These are phyloP conservation scores for Eulacestoma nigropectus DNA, from an alignment of 2,113 vertebrate genomes.

Conservation along the genomic window DNA sequence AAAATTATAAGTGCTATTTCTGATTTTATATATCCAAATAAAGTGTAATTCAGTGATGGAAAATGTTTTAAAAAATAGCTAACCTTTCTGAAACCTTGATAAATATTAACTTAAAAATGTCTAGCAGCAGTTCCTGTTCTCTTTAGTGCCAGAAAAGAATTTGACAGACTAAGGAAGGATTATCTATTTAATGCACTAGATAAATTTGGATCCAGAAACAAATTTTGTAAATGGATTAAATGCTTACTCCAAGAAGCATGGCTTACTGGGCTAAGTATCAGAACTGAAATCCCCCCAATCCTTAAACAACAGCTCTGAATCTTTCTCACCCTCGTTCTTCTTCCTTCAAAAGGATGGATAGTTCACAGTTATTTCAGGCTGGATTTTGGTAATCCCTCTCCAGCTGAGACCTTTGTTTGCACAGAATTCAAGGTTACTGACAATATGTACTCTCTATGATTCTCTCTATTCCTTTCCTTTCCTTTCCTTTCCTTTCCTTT, in stretches of 20 bases:
- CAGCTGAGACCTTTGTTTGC: not conserved
- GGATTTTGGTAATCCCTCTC: not conserved
- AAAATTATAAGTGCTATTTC: not conserved
- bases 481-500: not conserved
- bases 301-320: not conserved
- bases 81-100: not conserved
- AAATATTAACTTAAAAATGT: not conserved
- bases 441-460: accelerated
- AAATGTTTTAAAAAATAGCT: not conserved
- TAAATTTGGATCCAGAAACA: constrained; percentile 9
- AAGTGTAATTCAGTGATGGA: not conserved
- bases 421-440: not conserved
- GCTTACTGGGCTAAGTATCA: not conserved
- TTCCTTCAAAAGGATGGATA: not conserved
- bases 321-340: not conserved
- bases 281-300: not conserved
- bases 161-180: not conserved
- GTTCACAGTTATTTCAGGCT: not conserved
- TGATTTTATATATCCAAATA: not conserved
- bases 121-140: not conserved
- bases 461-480: too few species aligned
- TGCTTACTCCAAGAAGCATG: not conserved
- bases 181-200: not conserved
- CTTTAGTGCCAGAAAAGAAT: not conserved
- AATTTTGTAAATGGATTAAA: constrained; percentile 38